Base-by-base conservation (phyloP, 1,140 invertebrate species). In the Pogonomyrmex barbatus region DNA sequence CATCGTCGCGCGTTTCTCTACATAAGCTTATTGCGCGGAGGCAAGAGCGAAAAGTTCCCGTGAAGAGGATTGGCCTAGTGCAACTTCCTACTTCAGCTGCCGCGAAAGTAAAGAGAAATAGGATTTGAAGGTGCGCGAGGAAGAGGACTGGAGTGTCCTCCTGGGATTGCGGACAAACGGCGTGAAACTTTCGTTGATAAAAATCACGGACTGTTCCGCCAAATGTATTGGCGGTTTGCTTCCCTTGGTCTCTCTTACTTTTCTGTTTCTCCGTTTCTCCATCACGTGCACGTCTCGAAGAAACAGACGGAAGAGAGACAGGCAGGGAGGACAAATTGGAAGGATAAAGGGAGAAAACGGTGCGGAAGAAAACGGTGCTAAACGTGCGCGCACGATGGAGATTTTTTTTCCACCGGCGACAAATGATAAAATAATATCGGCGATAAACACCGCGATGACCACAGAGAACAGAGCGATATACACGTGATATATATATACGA, bases 21-120 rank as follows among this genome's bases (percentile, higher is more conserved):
- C 75, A 52, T 83, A 88, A 90, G 87, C 84, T 90, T 91, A 91
- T 88, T 87, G 89, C 79, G 89, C 83, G 79, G 89, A 90, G 87
- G 89, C 89, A 81, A 87, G 87, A 90, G 89, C 90, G 68, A 88
- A 91, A 36, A 88, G 86, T 76, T 90, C 75, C 12, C n/a, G 68
- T 24, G 24, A 42, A 60, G 58, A 78, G 85, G 78, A 87, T 76
- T 90, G 89, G 78, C 84, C 87, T 90, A 88, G 67, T 87, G 89
- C 79, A 88, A 90, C 62, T 90, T 91, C 77, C 90, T 91, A 91
- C 90, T 88, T 91, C 63, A 91, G 90, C 77, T 81, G 47, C 89
- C 79, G 84, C 79, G 54, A 90, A 88, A 88, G 87, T 87, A 86
- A 90, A 89, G 87, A 87, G 89, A 89, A 90, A 89, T 82, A 90